A percentile compares a stretch with the other conserved stretches of the same genome.
phyloP scores from a whole-genome alignment of 2,888 invertebrate genomes.

The Argyra leucocephala region DNA sequence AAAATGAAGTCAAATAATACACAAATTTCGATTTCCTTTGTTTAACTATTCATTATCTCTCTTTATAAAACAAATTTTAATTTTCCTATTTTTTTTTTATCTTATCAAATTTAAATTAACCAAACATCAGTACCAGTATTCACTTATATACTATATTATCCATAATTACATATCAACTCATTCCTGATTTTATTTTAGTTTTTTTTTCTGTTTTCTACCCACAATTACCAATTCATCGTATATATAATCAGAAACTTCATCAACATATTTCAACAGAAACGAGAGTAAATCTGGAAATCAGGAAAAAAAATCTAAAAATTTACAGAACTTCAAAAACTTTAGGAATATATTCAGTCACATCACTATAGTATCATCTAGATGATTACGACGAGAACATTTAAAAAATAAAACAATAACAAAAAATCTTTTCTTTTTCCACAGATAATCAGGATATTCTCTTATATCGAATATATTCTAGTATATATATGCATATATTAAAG shows the following conservation, averaged over 20 bases:
- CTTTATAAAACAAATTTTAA: background rate
- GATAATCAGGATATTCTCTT: no score
- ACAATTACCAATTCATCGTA: no score
- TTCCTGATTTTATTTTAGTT: background rate
- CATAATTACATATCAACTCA: background rate
- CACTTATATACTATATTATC: background rate
- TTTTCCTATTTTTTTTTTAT: background rate
- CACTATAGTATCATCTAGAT: no score
- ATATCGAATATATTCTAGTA: no score
- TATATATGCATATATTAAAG: background rate
- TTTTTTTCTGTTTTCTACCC: background rate
- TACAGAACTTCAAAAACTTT: background rate
- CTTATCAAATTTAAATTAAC: background rate
- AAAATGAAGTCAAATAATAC: background rate
- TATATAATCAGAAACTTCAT: background rate
- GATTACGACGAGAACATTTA: no score
- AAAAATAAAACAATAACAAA: no score
- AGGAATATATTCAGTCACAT: no score
- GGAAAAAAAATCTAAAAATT: background rate
- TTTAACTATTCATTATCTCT: background rate
- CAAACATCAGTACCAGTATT: background rate
- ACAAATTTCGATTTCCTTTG: background rate
- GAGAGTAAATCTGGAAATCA: no score
- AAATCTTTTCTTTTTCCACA: no score
- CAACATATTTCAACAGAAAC: background rate